phyloP scores from a whole-genome alignment of 2,888 invertebrate species.

The Tuberolachnus salignus region DNA sequence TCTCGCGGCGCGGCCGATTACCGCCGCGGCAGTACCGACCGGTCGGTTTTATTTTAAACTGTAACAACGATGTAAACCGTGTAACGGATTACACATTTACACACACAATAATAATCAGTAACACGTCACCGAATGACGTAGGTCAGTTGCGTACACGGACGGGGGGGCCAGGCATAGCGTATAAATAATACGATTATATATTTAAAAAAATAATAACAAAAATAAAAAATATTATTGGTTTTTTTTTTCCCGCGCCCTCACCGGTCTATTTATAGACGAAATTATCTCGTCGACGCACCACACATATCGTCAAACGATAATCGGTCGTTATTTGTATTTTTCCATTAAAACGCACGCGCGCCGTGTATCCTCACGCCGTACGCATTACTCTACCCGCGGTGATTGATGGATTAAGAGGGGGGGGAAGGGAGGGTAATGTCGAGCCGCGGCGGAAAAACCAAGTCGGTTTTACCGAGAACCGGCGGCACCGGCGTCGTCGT shows the following conservation, averaged over 20 bases:
- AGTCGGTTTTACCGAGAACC: slow-evolving; percentile 33
- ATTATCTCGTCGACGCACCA: not conserved
- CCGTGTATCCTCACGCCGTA: no score
- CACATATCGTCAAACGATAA: slow-evolving; percentile 10
- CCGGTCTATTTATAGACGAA: slow-evolving; percentile 18
- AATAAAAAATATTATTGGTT: no score
- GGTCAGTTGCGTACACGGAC: slow-evolving; percentile 43
- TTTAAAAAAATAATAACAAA: no score
- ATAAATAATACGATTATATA: not conserved
- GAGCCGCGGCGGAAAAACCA: not conserved
- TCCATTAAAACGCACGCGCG: not conserved
- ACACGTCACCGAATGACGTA: slow-evolving; percentile 33
- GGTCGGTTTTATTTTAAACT: not conserved
- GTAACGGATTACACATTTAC: slow-evolving; percentile 21
- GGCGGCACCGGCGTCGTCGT: not conserved
- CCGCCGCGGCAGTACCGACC: not conserved
- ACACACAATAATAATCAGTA: not conserved
- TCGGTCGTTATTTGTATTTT: not conserved
- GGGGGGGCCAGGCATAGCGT: no score
- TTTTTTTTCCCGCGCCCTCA: not conserved
- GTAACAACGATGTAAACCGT: not conserved
- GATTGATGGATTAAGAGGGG: not conserved
- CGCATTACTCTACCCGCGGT: not conserved
- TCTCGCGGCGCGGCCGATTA: not conserved
- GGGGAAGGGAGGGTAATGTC: not conserved